These are phyloP conservation scores for Ctenicera cuprea DNA, from an alignment of 2,888 invertebrate genomes.

Conservation along the genomic window DNA sequence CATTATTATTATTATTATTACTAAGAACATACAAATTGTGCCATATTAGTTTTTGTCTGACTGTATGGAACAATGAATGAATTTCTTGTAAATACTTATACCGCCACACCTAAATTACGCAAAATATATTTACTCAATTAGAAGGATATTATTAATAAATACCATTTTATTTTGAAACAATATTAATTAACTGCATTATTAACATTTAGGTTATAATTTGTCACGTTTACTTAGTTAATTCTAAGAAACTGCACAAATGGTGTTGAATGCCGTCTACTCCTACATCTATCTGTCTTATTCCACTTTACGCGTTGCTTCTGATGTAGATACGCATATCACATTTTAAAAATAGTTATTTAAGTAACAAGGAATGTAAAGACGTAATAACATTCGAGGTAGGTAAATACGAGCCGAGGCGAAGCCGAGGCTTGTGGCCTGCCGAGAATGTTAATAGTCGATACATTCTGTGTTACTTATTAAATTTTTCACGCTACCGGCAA, in stretches of 20 bases:
- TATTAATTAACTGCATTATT: conserved; percentile 15
- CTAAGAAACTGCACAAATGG: background rate
- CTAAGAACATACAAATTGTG: conserved; percentile 1
- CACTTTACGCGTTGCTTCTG: too few relatives aligned
- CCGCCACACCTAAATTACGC: conserved; percentile 19
- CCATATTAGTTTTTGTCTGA: conserved; percentile 9
- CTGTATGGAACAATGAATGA: conserved; percentile 17
- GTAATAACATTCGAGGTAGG: too few relatives aligned
- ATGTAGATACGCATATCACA: too few relatives aligned
- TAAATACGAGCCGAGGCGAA: too few relatives aligned
- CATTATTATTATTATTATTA: conserved; percentile 23
- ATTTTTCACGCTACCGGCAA: too few relatives aligned
- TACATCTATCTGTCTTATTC: too few relatives aligned
- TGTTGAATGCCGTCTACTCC: too few relatives aligned
- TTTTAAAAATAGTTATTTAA: too few relatives aligned
- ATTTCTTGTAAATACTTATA: background rate
- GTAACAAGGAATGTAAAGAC: too few relatives aligned
- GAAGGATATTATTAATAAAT: conserved; percentile 2
- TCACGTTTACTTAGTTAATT: background rate
- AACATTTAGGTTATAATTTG: conserved; percentile 7
- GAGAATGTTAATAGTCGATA: too few relatives aligned
- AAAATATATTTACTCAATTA: conserved; percentile 5
- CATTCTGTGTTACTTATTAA: too few relatives aligned
- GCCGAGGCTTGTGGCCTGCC: too few relatives aligned
- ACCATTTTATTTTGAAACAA: conserved; percentile 8